Percentiles rank a stretch among this genome's conserved stretches.
Conservation (phyloP, 2,888 invertebrate genomes). For the Dryadula phaetusa region DNA sequence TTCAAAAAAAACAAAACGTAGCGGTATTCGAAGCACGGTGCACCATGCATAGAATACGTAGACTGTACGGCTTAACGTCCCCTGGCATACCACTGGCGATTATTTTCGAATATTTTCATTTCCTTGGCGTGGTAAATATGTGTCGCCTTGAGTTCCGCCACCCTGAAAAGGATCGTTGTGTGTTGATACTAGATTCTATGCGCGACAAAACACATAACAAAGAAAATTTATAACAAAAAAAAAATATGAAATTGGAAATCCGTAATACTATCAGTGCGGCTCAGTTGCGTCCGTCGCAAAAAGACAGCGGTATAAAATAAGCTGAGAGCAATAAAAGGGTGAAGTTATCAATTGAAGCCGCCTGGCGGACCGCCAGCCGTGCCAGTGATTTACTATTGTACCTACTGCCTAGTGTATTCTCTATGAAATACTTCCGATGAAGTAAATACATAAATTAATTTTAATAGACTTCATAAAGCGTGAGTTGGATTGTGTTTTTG, state of each 20-base stretch:
- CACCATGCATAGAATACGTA: too few relatives aligned
- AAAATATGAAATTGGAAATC: background rate
- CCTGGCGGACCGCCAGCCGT: slow-evolving; percentile 34
- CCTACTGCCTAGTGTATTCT: background rate
- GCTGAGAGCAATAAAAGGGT: slow-evolving; percentile 33
- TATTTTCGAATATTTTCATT: too few relatives aligned
- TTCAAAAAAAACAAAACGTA: too few relatives aligned
- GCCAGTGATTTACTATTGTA: slow-evolving; percentile 38
- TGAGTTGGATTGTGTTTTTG: background rate
- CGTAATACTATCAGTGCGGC: slow-evolving; percentile 8
- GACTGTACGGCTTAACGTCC: too few relatives aligned
- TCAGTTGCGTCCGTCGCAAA: slow-evolving; percentile 23
- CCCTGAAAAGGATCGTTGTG: too few relatives aligned
- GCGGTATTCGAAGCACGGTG: too few relatives aligned
- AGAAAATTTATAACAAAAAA: slow-evolving; percentile 1
- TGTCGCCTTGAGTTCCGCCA: too few relatives aligned
- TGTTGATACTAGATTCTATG: too few relatives aligned
- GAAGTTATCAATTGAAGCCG: slow-evolving; percentile 38
- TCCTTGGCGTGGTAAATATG: too few relatives aligned
- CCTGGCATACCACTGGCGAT: too few relatives aligned
- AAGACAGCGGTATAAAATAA: slow-evolving; percentile 35
- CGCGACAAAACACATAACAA: too few relatives aligned
- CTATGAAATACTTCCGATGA: slow-evolving; percentile 1
- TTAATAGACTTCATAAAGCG: background rate
- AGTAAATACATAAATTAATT: slow-evolving; percentile 24